A percentile compares a stretch with the other conserved stretches of the same genome.
Evolutionary conservation across 2,888 invertebrate genomes (phyloP).

Genomic region (Silvanus unidentatus): DNA sequence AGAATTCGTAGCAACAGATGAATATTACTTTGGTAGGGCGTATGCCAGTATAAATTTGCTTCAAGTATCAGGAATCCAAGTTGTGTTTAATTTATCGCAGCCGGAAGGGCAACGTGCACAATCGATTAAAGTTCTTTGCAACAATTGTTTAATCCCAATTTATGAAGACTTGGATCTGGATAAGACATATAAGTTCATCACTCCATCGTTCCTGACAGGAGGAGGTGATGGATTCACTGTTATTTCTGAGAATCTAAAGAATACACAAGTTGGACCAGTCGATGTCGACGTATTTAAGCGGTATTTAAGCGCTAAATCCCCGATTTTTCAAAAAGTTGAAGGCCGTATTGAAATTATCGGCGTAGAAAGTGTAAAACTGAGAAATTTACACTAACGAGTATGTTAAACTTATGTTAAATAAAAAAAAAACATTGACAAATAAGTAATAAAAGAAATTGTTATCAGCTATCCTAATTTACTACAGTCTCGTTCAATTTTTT

Average conservation of each 20-base stretch:
- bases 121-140: constrained; percentile 54
- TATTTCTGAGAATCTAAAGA: constrained; percentile 49
- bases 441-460: too few species aligned
- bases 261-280: constrained; percentile 46
- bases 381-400: not conserved
- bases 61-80: constrained; percentile 58
- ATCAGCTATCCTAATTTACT: not conserved
- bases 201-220: constrained; percentile 56
- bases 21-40: constrained; percentile 39
- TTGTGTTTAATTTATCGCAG: constrained; percentile 55
- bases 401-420: not conserved
- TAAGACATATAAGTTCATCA: constrained; percentile 57
- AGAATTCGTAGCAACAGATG: constrained; percentile 53
- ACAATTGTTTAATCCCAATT: constrained; percentile 57
- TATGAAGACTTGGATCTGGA: constrained; percentile 55
- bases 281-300: constrained; percentile 54
- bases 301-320: constrained; percentile 50
- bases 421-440: too few species aligned
- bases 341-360: constrained; percentile 31
- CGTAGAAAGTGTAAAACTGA: not conserved
- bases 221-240: constrained; percentile 67
- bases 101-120: constrained; percentile 56
- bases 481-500: not conserved
- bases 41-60: constrained; percentile 51
- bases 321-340: constrained; percentile 51